Evolutionary conservation across 1,140 invertebrate species (phyloP).

Genomic region (Drosophila sechellia): DNA sequence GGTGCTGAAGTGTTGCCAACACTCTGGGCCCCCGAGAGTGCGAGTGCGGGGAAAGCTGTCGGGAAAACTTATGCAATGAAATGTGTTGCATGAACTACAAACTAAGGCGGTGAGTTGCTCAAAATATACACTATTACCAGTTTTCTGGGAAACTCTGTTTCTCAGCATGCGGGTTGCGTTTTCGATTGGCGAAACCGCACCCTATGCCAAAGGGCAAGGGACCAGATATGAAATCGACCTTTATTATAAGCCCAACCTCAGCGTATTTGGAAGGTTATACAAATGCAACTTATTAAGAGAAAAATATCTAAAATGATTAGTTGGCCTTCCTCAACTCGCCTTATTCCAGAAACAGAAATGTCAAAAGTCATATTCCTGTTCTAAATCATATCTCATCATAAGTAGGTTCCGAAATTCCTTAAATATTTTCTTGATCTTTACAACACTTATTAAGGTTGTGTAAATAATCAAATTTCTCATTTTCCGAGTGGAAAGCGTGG

Average conservation of each 20-base stretch:
- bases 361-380: too few relatives aligned
- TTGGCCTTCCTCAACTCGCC: too few relatives aligned
- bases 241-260: too few relatives aligned
- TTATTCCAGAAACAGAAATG: too few relatives aligned
- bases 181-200: constrained; percentile 12
- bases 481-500: neutral
- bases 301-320: too few relatives aligned
- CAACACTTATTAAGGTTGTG: too few relatives aligned
- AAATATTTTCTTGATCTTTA: too few relatives aligned
- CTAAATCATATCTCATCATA: too few relatives aligned
- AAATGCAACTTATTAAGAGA: too few relatives aligned
- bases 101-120: constrained; percentile 1
- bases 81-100: constrained; percentile 17
- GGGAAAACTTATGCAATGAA: constrained; percentile 22
- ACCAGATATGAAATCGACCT: too few relatives aligned
- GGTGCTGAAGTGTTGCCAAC: constrained; percentile 55
- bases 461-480: neutral
- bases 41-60: constrained; percentile 2
- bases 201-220: constrained; percentile 1
- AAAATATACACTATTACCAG: constrained; percentile 13
- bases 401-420: too few relatives aligned
- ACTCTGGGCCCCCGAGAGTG: constrained; percentile 12
- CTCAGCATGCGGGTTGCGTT: neutral
- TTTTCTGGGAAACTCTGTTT: constrained; percentile 12
- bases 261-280: too few relatives aligned